phyloP scores from a whole-genome alignment of 2,113 vertebrate species.

The Podarcis raffonei region DNA sequence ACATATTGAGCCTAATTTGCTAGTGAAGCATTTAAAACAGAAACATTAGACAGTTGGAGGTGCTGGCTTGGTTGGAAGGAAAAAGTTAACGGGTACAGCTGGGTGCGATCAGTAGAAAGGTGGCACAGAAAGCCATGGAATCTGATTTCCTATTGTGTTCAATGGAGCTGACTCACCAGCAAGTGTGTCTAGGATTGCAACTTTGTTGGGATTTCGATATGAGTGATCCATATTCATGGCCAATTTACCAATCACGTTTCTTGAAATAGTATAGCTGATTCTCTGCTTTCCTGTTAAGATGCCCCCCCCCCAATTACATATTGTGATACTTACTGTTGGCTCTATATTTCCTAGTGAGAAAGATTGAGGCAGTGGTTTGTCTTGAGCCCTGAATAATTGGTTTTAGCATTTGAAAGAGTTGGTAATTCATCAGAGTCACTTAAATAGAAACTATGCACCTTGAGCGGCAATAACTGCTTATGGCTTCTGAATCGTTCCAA shows the following conservation, averaged over 20 bases:
- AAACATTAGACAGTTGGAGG: no score
- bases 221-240: not conserved
- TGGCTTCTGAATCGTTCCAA: not conserved
- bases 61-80: no score
- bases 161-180: not conserved
- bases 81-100: no score
- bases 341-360: not conserved
- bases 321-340: not conserved
- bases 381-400: slow-evolving; percentile 1
- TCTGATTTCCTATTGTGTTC: not conserved
- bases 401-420: slow-evolving; percentile 33
- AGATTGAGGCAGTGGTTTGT: not conserved
- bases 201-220: not conserved
- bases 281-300: not conserved
- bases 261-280: not conserved
- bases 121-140: no score
- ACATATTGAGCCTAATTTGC: no score
- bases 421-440: slow-evolving; percentile 22
- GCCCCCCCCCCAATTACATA: not conserved
- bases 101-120: no score
- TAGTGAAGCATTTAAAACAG: no score
- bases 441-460: slow-evolving; percentile 16
- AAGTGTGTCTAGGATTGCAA: not conserved
- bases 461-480: slow-evolving; percentile 7
- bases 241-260: not conserved